Evolutionary conservation across 2,113 vertebrate genomes (phyloP), one percentile per base, ranked within the genome.

Genomic region (Corvus hawaiiensis): DNA sequence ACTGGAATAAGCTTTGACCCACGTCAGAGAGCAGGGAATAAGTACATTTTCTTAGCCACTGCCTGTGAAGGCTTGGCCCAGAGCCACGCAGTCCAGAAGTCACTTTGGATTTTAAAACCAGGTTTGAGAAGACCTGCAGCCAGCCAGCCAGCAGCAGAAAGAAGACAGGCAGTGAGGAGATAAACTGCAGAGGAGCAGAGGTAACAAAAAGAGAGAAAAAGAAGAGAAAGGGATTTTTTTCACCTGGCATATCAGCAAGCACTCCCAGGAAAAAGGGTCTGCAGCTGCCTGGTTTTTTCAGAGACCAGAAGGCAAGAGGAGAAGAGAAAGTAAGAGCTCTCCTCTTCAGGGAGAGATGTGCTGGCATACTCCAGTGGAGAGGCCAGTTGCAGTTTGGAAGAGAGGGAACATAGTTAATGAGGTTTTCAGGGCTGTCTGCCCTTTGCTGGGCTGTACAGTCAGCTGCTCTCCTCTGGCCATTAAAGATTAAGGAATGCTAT

Each of bases 91-190:
- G 64, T 19, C 58, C 77, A 84, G 37, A 55, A 89, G 61, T 94
- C 93, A 62, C 41, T 92, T 92, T 16, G 41, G 16, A 68, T 94
- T 89, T 94, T 64, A 72, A 87, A 89, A 77, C 5, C 18, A 49
- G 17, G 18, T 87, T 82, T 94, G 89, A 97, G 71, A 87, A 91
- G 87, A 56, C 58, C 93, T 84, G 84, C 43, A 92, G 89, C 52
- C 61, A 90, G 37, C 12, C 64, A 78, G 37, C 12, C 64, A 78
- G 37, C 12, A 87, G 68, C 64, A 71, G 52, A 64, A 67, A 32
- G 37, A 76, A 37, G 56, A 55, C 23, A 77, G 52, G 16, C 37
- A 69, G 8, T 10, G 26, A 48, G n/a, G 37, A 85, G 32, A 56
- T 33, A 79, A 82, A 72, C 26, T 2, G 1, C 4, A 2, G 30